Base-by-base conservation (phyloP, 2,888 invertebrate genomes). In the Orchesellides sinensis region DNA sequence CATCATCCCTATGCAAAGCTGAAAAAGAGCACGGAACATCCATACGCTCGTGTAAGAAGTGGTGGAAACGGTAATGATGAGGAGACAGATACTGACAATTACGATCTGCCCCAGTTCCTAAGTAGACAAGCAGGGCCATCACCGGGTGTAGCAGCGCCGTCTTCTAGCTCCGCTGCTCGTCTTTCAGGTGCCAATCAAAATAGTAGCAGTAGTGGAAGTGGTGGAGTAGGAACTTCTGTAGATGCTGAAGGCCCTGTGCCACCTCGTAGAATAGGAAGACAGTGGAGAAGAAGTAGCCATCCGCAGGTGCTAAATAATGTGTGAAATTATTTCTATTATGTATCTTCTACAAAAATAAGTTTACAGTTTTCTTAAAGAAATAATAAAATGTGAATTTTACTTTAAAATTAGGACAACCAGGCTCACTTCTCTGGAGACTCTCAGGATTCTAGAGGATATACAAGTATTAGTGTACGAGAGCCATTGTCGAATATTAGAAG, bases 391-490 rank as follows among this genome's bases (percentile, higher is more conserved):
- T 32, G 10, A 32, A n/a, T n/a, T 32, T 35, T 32, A 17, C 23
- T 61, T 32, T 70, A 19, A 49, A 52, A 74, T 25, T 52, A 83
- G 79, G 87, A 85, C 52, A 84, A 85, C 29, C 88, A 88, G 61
- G 84, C 85, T 21, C 94, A 96, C 90, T 96, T 96, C 89, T 96
- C 96, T 89, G 96, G 96, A 0, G 96, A 97, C 90, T 96, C 96
- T 2, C 96, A 96, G 87, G 96, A 96, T 90, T 96, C 96, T 0
- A 93, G 95, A 78, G 96, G 96, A 59, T 97, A 97, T 90, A 96
- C 96, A 0, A 96, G 96, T 89, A 96, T 96, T 88, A 96, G 96
- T 86, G 97, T 97, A 0, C 92, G 96, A 19, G 96, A 96, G 90
- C 97, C 97, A 0, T 91, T 97, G 83, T 95, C 96, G 2, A 94